Evolutionary conservation across 2,113 vertebrate species (phyloP).

Genomic region (Plecotus auritus): DNA sequence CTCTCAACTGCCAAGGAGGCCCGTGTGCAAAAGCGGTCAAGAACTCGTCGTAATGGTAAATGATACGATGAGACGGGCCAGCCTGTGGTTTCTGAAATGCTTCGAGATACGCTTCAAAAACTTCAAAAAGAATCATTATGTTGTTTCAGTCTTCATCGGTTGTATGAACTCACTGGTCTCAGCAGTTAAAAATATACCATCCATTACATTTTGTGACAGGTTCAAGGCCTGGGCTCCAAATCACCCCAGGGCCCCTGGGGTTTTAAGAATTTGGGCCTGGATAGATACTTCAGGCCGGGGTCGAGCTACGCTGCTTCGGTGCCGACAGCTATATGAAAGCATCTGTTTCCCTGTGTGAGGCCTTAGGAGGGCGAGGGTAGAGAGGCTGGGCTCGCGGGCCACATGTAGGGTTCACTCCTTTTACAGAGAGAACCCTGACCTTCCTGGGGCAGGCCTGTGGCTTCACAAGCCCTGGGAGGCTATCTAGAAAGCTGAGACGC

Average conservation of each 20-base stretch:
- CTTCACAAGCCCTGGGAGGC: constrained; percentile 28
- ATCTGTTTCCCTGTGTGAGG: constrained; percentile 31
- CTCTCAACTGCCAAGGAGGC: neutral
- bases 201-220: constrained; percentile 62
- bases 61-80: neutral
- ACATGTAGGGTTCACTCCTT: neutral
- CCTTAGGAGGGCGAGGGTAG: neutral
- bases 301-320: neutral
- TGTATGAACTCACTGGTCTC: constrained; percentile 33
- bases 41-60: neutral
- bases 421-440: constrained; percentile 19
- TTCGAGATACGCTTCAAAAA: neutral
- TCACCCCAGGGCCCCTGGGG: constrained; percentile 16
- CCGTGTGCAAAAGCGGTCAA: neutral
- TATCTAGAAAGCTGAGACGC: constrained; percentile 27
- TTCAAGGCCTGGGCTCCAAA: constrained; percentile 28
- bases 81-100: neutral
- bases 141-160: constrained; percentile 24
- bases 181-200: constrained; percentile 57
- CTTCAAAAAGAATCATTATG: neutral
- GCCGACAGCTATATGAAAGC: neutral
- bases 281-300: neutral
- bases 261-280: constrained; percentile 51
- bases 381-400: neutral
- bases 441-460: constrained; percentile 14